A percentile compares a stretch with the other conserved stretches of the same genome.
These are phyloP conservation scores for Pygathrix nemaeus DNA, from an alignment of 2,113 vertebrate genomes.

Conservation along the genomic window DNA sequence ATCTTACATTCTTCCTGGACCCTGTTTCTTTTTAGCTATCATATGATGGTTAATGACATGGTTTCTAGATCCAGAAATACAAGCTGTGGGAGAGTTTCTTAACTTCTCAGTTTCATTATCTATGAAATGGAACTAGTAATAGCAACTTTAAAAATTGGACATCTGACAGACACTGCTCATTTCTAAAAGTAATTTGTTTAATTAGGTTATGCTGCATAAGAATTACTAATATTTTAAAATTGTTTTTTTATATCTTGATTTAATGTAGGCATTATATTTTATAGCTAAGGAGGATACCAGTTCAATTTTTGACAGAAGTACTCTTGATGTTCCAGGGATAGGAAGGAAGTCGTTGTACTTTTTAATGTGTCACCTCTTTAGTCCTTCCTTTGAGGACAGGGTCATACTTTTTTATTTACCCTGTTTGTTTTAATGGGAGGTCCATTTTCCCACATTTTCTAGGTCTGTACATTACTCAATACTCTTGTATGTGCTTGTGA, in stretches of 20 bases:
- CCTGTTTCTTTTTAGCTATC: not conserved
- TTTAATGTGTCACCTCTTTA: not conserved
- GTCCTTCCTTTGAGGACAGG: not conserved
- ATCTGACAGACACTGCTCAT: not conserved
- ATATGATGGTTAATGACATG: not conserved
- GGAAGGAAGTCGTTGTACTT: not conserved
- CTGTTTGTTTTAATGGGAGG: not conserved
- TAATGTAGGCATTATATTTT: not conserved
- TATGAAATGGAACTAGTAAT: not conserved
- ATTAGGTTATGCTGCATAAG: not conserved
- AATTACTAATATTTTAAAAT: not conserved
- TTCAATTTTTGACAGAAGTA: not conserved
- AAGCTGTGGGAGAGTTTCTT: not conserved
- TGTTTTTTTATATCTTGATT: conserved; percentile 18
- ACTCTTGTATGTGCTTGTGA: not conserved
- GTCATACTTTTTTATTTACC: not conserved
- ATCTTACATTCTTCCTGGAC: not conserved
- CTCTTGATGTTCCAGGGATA: not conserved
- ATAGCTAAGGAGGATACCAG: not conserved
- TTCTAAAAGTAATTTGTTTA: not conserved
- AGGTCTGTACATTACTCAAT: not conserved
- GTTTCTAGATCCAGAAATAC: not conserved
- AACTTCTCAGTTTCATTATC: not conserved
- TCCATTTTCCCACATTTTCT: not conserved
- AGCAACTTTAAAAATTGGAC: not conserved